Conservation (phyloP, 2,113 vertebrate genomes). For the Malurus cyaneus region DNA sequence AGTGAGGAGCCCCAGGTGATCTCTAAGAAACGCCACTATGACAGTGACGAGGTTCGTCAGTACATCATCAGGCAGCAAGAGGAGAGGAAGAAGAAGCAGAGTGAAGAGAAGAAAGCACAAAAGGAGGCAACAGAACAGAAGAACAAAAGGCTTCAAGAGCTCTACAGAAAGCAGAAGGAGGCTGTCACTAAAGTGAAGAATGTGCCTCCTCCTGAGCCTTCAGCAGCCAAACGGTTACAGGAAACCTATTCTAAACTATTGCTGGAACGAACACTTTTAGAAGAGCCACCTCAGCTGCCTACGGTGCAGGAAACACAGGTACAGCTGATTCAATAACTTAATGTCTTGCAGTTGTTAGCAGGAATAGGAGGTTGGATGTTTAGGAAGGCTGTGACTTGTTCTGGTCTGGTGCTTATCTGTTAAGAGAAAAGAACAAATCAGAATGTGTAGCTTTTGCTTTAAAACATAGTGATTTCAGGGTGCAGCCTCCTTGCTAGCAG, state of each 20-base stretch:
- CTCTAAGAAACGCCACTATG: slow-evolving; percentile 89
- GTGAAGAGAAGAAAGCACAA: slow-evolving; percentile 86
- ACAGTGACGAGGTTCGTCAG: slow-evolving; percentile 87
- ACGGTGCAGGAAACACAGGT: slow-evolving; percentile 70
- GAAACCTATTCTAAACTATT: slow-evolving; percentile 88
- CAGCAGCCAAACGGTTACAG: slow-evolving; percentile 71
- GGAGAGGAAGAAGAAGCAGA: slow-evolving; percentile 87
- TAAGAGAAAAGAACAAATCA: not conserved
- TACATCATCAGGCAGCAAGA: slow-evolving; percentile 92
- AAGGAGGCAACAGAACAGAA: slow-evolving; percentile 85
- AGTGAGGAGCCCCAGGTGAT: slow-evolving; percentile 77
- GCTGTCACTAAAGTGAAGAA: slow-evolving; percentile 71
- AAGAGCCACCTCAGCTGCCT: slow-evolving; percentile 67
- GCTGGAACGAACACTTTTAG: slow-evolving; percentile 75
- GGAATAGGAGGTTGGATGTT: not conserved
- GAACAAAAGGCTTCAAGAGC: slow-evolving; percentile 90
- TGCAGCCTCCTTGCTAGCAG: not conserved
- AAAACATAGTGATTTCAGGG: not conserved
- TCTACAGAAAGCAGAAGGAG: slow-evolving; percentile 90
- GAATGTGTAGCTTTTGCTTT: not conserved
- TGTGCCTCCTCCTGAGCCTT: slow-evolving; percentile 54
- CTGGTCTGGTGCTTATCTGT: not conserved
- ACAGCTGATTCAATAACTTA: slow-evolving; percentile 8
- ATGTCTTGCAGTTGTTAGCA: not conserved
- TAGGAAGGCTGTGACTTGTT: not conserved